Percentiles rank a stretch among this genome's conserved stretches.
phyloP scores from a whole-genome alignment of 2,797 vertebrate species.

The Strix occidentalis region DNA sequence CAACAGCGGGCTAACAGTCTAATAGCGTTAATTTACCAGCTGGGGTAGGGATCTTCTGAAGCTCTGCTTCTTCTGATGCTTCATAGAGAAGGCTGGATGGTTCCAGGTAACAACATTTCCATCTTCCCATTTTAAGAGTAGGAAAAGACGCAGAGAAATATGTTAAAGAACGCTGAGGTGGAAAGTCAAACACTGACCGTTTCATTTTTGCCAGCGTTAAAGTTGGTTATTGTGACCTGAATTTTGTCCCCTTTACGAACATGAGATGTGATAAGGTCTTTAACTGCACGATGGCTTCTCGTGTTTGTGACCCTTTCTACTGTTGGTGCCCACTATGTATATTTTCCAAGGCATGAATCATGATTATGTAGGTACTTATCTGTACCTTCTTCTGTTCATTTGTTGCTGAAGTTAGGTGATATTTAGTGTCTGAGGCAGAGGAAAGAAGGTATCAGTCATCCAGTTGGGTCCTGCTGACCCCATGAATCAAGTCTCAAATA shows the following conservation, averaged over 20 bases:
- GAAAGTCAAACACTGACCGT: background rate
- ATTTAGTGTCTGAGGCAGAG: background rate
- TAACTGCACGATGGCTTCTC: background rate
- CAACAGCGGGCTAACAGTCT: background rate
- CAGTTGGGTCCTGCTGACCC: background rate
- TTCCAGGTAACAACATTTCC: background rate
- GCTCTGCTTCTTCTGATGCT: fast-evolving
- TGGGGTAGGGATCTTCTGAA: background rate
- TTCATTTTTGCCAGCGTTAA: background rate
- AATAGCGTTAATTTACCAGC: fast-evolving
- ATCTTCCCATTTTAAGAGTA: fast-evolving
- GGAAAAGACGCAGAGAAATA: background rate
- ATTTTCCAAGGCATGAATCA: background rate
- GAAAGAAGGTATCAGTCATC: background rate
- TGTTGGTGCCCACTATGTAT: fast-evolving
- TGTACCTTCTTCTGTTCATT: background rate
- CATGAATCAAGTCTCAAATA: background rate
- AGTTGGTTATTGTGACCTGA: background rate
- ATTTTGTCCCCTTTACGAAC: background rate
- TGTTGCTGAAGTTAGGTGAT: background rate
- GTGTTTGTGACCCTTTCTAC: fast-evolving
- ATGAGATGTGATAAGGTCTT: background rate
- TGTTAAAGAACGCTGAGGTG: background rate
- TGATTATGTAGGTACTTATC: background rate
- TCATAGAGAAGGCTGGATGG: background rate